phyloP scores from a whole-genome alignment of 2,888 invertebrate species.

The Euphydryas editha region DNA sequence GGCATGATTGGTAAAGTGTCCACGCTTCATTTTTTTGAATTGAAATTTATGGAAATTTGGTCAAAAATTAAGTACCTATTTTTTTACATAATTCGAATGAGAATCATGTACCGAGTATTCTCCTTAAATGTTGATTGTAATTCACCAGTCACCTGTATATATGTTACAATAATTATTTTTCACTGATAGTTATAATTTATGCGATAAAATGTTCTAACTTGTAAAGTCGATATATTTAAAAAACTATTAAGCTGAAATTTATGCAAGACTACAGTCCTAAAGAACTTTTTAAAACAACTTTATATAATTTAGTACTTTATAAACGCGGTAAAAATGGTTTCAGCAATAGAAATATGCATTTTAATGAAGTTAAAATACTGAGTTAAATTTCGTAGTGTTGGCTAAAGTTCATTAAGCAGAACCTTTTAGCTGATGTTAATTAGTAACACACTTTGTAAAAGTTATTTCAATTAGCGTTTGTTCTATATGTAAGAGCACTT shows the following conservation, averaged over 20 bases:
- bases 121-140: too few species aligned
- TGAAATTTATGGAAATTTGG: too few species aligned
- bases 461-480: constrained; percentile 48
- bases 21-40: too few species aligned
- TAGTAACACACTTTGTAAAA: constrained; percentile 49
- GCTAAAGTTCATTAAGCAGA: constrained; percentile 37
- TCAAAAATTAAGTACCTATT: too few species aligned
- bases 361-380: constrained; percentile 32
- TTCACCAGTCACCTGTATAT: too few species aligned
- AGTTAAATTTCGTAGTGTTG: constrained; percentile 14
- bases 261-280: not conserved
- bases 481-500: constrained; percentile 33
- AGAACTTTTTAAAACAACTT: constrained; percentile 3
- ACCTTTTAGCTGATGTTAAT: constrained; percentile 47
- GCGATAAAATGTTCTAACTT: not conserved
- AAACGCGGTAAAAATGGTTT: constrained; percentile 1
- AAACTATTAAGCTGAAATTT: not conserved
- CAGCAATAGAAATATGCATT: constrained; percentile 22
- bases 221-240: not conserved
- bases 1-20: too few species aligned
- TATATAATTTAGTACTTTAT: constrained; percentile 8
- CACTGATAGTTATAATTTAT: not conserved
- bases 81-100: too few species aligned
- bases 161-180: not conserved
- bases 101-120: too few species aligned